A percentile compares a stretch with the other conserved stretches of the same genome.
These are phyloP conservation scores for Megaceryle maxima DNA, from an alignment of 2,113 vertebrate species.

Conservation along the genomic window DNA sequence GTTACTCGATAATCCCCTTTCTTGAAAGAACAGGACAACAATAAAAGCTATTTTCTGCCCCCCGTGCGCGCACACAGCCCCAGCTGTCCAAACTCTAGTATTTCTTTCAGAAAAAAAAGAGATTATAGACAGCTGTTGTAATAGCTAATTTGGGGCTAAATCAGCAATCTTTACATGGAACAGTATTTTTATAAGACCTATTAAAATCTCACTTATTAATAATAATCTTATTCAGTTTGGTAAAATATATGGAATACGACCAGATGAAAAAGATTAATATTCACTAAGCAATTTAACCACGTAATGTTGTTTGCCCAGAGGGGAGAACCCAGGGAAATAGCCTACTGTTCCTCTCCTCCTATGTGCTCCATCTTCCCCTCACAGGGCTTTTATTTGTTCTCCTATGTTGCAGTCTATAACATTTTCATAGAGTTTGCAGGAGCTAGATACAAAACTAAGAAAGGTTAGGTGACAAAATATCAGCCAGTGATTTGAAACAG, in stretches of 20 bases:
- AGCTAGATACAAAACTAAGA: not conserved
- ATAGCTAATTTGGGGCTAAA: not conserved
- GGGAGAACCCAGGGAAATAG: not conserved
- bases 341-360: not conserved
- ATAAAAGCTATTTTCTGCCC: conserved; percentile 13
- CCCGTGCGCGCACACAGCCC: not conserved
- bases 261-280: not conserved
- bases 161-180: not conserved
- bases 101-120: not conserved
- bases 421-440: not conserved
- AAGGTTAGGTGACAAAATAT: not conserved
- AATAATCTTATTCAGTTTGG: not conserved
- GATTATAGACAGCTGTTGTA: not conserved
- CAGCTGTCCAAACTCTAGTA: not conserved
- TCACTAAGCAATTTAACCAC: not conserved
- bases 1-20: conserved; percentile 24
- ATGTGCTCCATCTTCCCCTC: not conserved
- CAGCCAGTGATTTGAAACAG: not conserved
- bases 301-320: not conserved
- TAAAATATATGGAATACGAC: not conserved
- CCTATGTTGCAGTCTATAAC: not conserved
- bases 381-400: not conserved
- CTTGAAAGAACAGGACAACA: conserved; percentile 4
- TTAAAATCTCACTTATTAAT: not conserved
- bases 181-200: not conserved